A percentile compares a stretch with the other conserved stretches of the same genome.
These are phyloP conservation scores for Lasioglossum oenotherae DNA, from an alignment of 2,888 invertebrate species.

Conservation along the genomic window DNA sequence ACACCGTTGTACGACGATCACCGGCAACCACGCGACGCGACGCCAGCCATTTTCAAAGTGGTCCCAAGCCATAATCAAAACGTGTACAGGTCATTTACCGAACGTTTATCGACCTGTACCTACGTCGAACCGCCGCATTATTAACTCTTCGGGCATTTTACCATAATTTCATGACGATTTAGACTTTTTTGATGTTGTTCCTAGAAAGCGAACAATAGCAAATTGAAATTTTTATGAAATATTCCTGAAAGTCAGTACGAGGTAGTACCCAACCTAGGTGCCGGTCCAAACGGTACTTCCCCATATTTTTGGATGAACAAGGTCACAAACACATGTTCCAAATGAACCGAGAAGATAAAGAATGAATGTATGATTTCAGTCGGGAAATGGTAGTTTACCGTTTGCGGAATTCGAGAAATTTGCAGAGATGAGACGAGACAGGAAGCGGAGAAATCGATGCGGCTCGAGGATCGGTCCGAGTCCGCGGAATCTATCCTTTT, in stretches of 20 bases:
- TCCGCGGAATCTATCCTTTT: slow-evolving; percentile 16
- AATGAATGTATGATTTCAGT: background rate
- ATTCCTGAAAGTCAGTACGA: background rate
- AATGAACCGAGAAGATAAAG: background rate
- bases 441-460: slow-evolving; percentile 34
- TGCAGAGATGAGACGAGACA: background rate
- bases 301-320: background rate
- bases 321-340: background rate
- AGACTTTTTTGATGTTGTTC: background rate
- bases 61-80: too few species aligned
- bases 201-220: too few species aligned
- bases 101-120: too few species aligned
- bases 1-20: background rate
- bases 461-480: slow-evolving; percentile 8
- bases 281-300: background rate
- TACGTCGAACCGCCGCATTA: too few species aligned
- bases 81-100: too few species aligned
- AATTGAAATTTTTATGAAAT: background rate
- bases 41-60: background rate
- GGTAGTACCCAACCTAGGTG: too few species aligned
- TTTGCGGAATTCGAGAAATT: background rate
- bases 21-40: background rate
- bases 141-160: too few species aligned
- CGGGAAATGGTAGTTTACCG: background rate
- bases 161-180: background rate